Evolutionary conservation across 2,113 vertebrate species (phyloP).

Genomic region (Misgurnus mizolepis): DNA sequence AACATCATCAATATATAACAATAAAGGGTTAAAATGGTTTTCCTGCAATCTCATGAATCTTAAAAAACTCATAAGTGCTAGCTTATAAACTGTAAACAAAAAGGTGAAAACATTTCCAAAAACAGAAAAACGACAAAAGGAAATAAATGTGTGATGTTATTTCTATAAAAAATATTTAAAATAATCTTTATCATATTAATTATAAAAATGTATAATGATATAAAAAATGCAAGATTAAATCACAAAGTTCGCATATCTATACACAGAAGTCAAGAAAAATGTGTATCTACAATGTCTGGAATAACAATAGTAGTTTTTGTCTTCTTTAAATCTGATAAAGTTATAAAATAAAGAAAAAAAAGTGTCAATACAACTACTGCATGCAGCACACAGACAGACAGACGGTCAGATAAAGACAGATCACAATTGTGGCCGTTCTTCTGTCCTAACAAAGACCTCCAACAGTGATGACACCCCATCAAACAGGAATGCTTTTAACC

Average conservation of each 20-base stretch:
- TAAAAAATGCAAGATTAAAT: neutral
- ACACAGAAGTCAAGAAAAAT: neutral
- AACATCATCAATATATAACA: neutral
- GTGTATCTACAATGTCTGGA: neutral
- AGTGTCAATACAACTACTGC: neutral
- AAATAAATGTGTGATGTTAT: too few species aligned
- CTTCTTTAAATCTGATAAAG: neutral
- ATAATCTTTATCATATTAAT: neutral
- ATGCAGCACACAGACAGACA: neutral
- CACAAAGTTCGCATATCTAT: neutral
- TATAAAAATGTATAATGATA: neutral
- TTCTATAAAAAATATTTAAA: too few species aligned
- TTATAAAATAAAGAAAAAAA: constrained; percentile 6
- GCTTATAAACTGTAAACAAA: neutral
- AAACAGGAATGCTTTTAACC: constrained; percentile 53
- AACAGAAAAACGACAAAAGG: too few species aligned
- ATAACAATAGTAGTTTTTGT: neutral
- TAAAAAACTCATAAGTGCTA: neutral
- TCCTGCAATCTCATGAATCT: neutral
- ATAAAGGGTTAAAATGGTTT: neutral
- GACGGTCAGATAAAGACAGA: neutral
- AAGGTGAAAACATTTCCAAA: too few species aligned
- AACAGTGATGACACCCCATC: constrained; percentile 48
- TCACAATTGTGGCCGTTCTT: constrained; percentile 12
- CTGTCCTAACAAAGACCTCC: constrained; percentile 35